Evolutionary conservation across 2,113 vertebrate genomes (phyloP).

Genomic region (Numida meleagris): DNA sequence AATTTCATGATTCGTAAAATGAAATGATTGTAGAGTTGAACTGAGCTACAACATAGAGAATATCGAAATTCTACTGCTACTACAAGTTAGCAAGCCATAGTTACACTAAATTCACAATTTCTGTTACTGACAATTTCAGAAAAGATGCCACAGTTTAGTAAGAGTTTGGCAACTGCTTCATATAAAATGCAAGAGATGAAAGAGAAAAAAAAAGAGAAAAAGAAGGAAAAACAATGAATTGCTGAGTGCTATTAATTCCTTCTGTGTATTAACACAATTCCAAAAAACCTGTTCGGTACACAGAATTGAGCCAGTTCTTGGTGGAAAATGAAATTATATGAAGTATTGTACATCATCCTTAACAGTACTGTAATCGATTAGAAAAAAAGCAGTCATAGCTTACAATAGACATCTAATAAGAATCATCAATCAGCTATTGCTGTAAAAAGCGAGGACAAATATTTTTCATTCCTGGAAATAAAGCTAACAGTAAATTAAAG

Average conservation of each 20-base stretch:
- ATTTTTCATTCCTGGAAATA: slow-evolving; percentile 22
- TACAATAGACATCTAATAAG: not conserved
- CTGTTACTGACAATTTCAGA: not conserved
- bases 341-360: not conserved
- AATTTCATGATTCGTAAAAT: not conserved
- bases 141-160: not conserved
- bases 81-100: not conserved
- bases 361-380: not conserved
- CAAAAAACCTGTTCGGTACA: not conserved
- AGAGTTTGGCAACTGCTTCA: not conserved
- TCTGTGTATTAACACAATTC: not conserved
- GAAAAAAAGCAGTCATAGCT: not conserved
- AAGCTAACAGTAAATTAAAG: not conserved
- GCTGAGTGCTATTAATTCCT: not conserved
- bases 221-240: not conserved
- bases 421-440: not conserved
- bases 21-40: not conserved
- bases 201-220: not conserved
- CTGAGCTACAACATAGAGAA: not conserved
- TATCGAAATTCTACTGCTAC: not conserved
- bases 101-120: not conserved
- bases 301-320: not conserved
- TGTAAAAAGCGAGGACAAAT: not conserved
- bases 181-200: not conserved
- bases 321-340: not conserved